phyloP scores from a whole-genome alignment of 92 coral and sea anemone genomes.

The Actinernus sp. region DNA sequence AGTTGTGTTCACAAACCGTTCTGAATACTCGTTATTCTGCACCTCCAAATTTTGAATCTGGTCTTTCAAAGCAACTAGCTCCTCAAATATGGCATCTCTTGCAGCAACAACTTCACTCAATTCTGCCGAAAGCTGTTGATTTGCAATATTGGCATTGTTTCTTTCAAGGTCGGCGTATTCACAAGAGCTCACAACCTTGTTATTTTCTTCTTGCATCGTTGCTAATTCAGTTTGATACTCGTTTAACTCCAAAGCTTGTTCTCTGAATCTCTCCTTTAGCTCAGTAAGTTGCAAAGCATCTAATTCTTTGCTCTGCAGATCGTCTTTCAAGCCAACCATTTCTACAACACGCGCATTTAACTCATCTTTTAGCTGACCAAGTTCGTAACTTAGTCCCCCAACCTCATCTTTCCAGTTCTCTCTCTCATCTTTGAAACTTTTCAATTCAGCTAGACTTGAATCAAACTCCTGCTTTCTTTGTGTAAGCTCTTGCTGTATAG shows the following conservation, averaged over 20 bases:
- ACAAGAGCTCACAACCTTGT: constrained; percentile 3
- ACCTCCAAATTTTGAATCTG: constrained; percentile 6
- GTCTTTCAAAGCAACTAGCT: constrained; percentile 32
- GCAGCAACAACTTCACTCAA: constrained; percentile 28
- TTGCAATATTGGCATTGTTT: constrained; percentile 8
- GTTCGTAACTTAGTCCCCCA: background rate
- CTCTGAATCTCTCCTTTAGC: constrained; percentile 39
- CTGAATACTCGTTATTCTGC: constrained; percentile 1
- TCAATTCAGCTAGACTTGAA: background rate
- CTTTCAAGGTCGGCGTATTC: constrained; percentile 18
- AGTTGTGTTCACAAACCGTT: background rate
- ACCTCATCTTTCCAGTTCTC: background rate
- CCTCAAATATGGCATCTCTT: constrained; percentile 29
- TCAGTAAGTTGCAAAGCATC: constrained; percentile 38
- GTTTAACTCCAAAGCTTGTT: constrained; percentile 32
- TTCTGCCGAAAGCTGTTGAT: constrained; percentile 40
- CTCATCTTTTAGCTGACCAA: constrained; percentile 1
- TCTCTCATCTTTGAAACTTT: background rate
- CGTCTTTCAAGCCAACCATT: constrained; percentile 14
- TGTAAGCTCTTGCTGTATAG: constrained; percentile 1
- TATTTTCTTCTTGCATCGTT: constrained; percentile 7
- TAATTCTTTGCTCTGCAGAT: constrained; percentile 12
- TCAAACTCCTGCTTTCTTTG: background rate
- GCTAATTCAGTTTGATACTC: background rate
- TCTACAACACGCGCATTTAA: background rate